Base-by-base conservation (phyloP, 2,888 invertebrate genomes). In the Lepas anatifera region DNA sequence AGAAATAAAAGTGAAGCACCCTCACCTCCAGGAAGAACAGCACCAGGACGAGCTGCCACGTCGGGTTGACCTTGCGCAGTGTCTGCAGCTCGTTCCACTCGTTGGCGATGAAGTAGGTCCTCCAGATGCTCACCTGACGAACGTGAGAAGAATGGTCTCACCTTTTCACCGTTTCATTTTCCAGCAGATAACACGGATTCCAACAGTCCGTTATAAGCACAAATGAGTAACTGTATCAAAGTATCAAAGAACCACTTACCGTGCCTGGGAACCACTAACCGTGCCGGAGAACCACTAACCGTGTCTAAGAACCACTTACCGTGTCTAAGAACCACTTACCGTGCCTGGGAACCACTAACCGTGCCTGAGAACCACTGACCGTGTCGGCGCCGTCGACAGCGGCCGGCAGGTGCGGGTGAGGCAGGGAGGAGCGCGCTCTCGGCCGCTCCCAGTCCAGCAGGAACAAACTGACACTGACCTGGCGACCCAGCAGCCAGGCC, bases 371-470 rank as follows among this genome's bases (percentile, higher is more conserved):
- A 22, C 8, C 6, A 67, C 70, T 69, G 16, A 71, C 70, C 50
- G 81, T 78, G 67, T 74, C 48, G 70, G 70, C 66, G 29, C 75
- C 73, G 43, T 74, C 72, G 69, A 72, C 52, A 67, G 68, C 72
- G 25, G 70, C 69, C 46, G 72, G 74, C 67, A 72, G 73, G 2
- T 75, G 72, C 22, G 75, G 73, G 68, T 73, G 72, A 43, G 71
- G 74, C 68, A 75, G 73, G 25, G 75, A 73, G 68, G 73, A 72
- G 69, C 75, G 74, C 11, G 73, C 72, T 52, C 69, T 71, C n/a
- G 89, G 88, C 69, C 87, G 83, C 78, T 93, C 92, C 92, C 92
- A 93, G 77, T 92, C 92, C 72, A 92, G 85, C 74, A 92, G 86
- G 79, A 90, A 90, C 71, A 91, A 84, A 76, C 89, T 87, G 68